Base-by-base conservation (phyloP, 2,797 vertebrate species). In the Macropus fuliginosus region DNA sequence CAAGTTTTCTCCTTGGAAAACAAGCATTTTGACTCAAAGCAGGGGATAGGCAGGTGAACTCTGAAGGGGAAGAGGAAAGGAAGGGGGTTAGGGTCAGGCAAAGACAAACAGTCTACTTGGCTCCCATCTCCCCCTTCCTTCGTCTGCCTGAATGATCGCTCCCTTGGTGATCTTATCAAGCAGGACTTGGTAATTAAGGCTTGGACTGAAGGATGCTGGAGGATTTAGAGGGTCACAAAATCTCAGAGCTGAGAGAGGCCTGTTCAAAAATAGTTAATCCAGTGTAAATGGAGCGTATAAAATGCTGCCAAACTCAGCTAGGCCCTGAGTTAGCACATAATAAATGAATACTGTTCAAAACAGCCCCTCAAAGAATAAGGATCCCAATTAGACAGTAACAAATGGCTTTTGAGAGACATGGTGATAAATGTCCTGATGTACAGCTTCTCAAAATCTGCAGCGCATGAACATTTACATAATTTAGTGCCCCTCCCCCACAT, bases 341-440 rank as follows among this genome's bases (percentile, higher is more conserved):
- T 93, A 56, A 94, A 92, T 96, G 59, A 94, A 81, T 94, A 57
- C 95, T n/a, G 95, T 96, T 91, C 54, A 95, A 95, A 98, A 95
- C 91, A 95, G 93, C 28, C 91, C 95, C 21, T 92, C 91, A 92
- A 56, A 81, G 14, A 89, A 16, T 95, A 59, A 95, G 31, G 93
- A 89, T 95, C 24, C 81, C 59, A 93, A 12, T 55, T 66, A 93
- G 55, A 95, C 55, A 92, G 21, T 13, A 90, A 56, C 94, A 50
- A 54, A 6, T 87, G 90, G 55, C 81, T 93, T 95, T 91, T 87
- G 29, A 95, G 95, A 95, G 55, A 93, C 55, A 29, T 54, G 9
- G 57, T 90, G 28, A 27, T 91, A 28, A 18, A 90, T 93, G 90
- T 93, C 5, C 91, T 95, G 90, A 93, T 54, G 27, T 74, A 90